Base-by-base conservation (phyloP, 2,888 invertebrate genomes). In the Habroteleia sp. region DNA sequence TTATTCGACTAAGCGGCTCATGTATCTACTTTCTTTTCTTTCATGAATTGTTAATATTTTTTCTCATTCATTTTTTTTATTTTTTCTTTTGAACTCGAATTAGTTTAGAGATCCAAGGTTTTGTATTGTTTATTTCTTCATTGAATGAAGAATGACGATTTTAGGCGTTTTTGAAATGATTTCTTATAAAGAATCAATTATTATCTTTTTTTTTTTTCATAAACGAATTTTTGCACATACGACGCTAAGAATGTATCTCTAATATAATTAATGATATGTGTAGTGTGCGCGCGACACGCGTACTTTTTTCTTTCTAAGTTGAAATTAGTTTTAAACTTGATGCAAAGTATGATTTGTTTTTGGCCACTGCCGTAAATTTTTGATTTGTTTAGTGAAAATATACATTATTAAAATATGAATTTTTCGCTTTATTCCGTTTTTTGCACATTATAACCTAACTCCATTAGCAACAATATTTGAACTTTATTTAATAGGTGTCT, bases 151-250 rank as follows among this genome's bases (percentile, higher is more conserved):
- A 35, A 3, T 63, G 20, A 25, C n/a, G n/a, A 3, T 63, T 63
- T 50, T 63, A 52, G 8, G 50, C 41, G 42, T 31, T 42, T 42
- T 33, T 41, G 31, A 52, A 65, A 10, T 44, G 31, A 41, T 20
- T 41, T 44, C 52, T 65, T 42, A 8, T 37, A 13, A 48, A 48
- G 33, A 48, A 11, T 20, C 29, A 1, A 20, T 16, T 35, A 33
- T 17, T 17, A n/a, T n/a, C n/a, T n/a, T n/a, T 54, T 6, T 7
- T 41, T 23, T 33, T 41, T 2, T 33, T 33, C 13, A n/a, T 33
- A 16, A 16, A 46, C 16, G 14, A 10, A 46, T 25, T 25, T 39
- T 11, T 44, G 35, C 54, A 54, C 65, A 54, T 44, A 29, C 20
- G 42, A 42, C 25, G 14, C 35, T 35, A 20, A 35, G 8, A 41